Evolutionary conservation across 2,797 vertebrate species (phyloP).

Genomic region (Ptychobarbus kaznakovi): DNA sequence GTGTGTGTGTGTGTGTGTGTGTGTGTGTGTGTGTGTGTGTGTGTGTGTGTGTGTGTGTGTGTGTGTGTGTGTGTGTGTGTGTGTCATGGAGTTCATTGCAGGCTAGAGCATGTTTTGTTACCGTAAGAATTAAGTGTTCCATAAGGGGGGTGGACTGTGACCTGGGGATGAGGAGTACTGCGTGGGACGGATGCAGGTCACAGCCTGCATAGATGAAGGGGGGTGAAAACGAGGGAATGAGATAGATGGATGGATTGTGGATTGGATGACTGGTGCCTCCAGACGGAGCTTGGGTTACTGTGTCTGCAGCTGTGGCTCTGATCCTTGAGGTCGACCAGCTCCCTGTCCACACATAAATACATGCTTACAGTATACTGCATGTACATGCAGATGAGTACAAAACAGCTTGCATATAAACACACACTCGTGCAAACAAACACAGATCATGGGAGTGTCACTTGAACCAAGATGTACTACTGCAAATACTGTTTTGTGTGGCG

Average conservation of each 20-base stretch:
- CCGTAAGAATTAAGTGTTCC: conserved; percentile 42
- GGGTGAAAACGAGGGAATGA: conserved; percentile 30
- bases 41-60: conserved; percentile 21
- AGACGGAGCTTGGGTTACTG: conserved; percentile 52
- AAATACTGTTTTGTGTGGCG: conserved; percentile 13
- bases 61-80: conserved; percentile 25
- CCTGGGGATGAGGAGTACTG: conserved; percentile 23
- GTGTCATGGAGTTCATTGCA: conserved; percentile 19
- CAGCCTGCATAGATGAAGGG: conserved; percentile 35
- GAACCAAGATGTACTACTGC: conserved; percentile 34
- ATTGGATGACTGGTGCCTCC: conserved; percentile 50
- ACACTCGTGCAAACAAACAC: background rate
- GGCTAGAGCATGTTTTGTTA: conserved; percentile 43
- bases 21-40: conserved; percentile 26
- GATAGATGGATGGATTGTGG: conserved; percentile 44
- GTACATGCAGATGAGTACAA: conserved; percentile 29
- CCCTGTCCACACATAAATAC: conserved; percentile 5
- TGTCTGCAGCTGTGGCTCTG: conserved; percentile 54
- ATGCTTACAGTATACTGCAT: conserved; percentile 4
- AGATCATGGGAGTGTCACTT: conserved; percentile 31
- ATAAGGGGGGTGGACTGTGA: conserved; percentile 15
- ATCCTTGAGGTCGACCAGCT: conserved; percentile 49
- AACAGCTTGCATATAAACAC: conserved; percentile 1
- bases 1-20: conserved; percentile 34
- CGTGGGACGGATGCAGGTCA: conserved; percentile 50